Evolutionary conservation across 2,797 vertebrate species (phyloP).

Genomic region (Limnodromus scolopaceus): DNA sequence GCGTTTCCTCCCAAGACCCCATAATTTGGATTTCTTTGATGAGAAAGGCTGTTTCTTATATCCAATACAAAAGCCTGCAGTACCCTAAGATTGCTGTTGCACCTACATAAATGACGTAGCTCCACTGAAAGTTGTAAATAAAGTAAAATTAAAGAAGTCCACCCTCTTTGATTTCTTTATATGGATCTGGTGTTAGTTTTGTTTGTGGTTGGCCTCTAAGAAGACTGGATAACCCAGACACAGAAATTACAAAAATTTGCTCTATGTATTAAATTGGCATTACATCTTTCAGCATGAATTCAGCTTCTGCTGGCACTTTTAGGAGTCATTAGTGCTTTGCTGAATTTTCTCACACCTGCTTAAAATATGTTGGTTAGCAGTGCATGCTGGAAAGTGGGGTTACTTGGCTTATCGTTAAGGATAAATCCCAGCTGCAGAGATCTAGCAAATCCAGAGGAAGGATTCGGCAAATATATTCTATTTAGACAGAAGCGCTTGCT

Average conservation of each 20-base stretch:
- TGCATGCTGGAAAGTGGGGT: neutral
- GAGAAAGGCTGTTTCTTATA: slow-evolving; percentile 7
- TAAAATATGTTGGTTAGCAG: slow-evolving; percentile 54
- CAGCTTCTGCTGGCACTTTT: slow-evolving; percentile 55
- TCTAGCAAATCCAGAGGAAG: neutral
- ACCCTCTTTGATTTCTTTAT: slow-evolving; percentile 43
- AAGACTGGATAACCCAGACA: slow-evolving; percentile 28
- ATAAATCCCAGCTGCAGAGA: neutral
- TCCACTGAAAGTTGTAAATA: slow-evolving; percentile 40
- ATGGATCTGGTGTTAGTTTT: slow-evolving; percentile 70
- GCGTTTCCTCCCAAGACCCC: neutral
- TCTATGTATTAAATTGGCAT: slow-evolving; percentile 53
- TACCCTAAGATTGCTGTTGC: neutral
- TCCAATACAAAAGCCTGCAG: neutral
- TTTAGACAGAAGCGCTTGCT: neutral
- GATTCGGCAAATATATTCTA: neutral
- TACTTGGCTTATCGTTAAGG: slow-evolving; percentile 5
- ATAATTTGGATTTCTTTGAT: neutral
- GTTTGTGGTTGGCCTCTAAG: slow-evolving; percentile 50
- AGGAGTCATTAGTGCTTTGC: slow-evolving; percentile 55
- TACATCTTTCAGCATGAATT: slow-evolving; percentile 64
- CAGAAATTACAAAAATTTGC: slow-evolving; percentile 22
- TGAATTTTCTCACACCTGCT: slow-evolving; percentile 57
- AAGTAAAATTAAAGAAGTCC: neutral
- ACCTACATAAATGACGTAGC: slow-evolving; percentile 27